These are phyloP conservation scores for Tamias sibiricus DNA, from an alignment of 2,113 vertebrate species.

Conservation along the genomic window DNA sequence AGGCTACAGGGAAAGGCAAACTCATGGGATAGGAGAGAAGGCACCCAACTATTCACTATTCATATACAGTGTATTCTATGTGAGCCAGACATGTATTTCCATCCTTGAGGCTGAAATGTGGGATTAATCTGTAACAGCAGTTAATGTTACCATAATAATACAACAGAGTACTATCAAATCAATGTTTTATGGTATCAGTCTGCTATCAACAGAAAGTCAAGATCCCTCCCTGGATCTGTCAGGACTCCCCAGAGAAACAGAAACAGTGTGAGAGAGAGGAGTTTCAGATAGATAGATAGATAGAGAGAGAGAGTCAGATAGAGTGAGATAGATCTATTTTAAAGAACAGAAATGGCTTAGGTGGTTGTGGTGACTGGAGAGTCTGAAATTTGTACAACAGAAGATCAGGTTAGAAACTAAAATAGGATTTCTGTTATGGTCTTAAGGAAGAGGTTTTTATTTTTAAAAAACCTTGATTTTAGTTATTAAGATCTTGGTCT, in stretches of 20 bases:
- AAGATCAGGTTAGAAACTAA: background rate
- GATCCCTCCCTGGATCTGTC: background rate
- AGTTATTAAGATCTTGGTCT: background rate
- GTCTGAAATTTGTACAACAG: background rate
- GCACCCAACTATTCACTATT: fast-evolving
- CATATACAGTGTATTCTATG: fast-evolving
- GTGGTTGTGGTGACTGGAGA: background rate
- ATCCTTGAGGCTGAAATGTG: fast-evolving
- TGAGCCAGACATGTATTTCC: background rate
- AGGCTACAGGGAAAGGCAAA: no score
- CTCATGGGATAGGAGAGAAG: fast-evolving
- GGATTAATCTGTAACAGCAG: no score
- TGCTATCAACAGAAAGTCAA: background rate
- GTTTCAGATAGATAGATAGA: background rate
- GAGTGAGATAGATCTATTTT: background rate
- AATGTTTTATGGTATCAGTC: no score
- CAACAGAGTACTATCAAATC: background rate
- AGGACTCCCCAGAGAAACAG: background rate
- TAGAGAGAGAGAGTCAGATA: background rate
- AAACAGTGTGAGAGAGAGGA: fast-evolving
- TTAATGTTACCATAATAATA: no score
- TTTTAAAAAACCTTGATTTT: background rate
- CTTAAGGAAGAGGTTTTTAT: background rate
- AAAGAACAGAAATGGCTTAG: background rate
- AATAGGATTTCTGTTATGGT: background rate